Conservation (phyloP, 2,797 vertebrate genomes). For the Lepilemur septentrionalis region DNA sequence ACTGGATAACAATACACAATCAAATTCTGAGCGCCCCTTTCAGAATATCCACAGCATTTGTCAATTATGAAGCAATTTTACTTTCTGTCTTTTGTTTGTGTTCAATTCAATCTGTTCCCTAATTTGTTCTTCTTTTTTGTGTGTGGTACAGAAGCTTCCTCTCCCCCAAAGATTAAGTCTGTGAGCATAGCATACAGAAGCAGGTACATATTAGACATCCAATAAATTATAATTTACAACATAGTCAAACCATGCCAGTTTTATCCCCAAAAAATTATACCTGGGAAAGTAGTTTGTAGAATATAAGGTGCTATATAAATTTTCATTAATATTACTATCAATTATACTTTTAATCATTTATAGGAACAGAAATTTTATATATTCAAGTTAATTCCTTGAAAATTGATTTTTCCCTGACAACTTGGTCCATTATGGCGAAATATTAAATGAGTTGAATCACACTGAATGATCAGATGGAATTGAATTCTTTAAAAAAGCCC, state of each 20-base stretch:
- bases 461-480: background rate
- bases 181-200: background rate
- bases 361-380: slow-evolving; percentile 3
- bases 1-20: background rate
- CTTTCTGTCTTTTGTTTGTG: background rate
- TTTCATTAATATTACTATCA: background rate
- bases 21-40: background rate
- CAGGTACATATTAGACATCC: background rate
- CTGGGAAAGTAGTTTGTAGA: background rate
- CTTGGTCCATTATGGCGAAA: slow-evolving; percentile 6
- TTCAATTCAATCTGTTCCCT: background rate
- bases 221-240: slow-evolving; percentile 14
- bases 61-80: slow-evolving; percentile 10
- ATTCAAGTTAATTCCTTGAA: slow-evolving; percentile 21
- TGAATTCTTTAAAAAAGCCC: background rate
- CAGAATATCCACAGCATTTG: background rate
- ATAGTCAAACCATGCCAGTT: background rate
- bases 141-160: background rate
- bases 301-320: background rate
- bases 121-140: background rate
- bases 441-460: slow-evolving; percentile 34
- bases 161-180: background rate
- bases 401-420: slow-evolving; percentile 18
- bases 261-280: background rate
- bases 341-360: slow-evolving; percentile 8